Percentiles rank a stretch among this genome's conserved stretches.
Conservation (phyloP, 1,140 invertebrate genomes). For the Thaumatotibia leucotreta region DNA sequence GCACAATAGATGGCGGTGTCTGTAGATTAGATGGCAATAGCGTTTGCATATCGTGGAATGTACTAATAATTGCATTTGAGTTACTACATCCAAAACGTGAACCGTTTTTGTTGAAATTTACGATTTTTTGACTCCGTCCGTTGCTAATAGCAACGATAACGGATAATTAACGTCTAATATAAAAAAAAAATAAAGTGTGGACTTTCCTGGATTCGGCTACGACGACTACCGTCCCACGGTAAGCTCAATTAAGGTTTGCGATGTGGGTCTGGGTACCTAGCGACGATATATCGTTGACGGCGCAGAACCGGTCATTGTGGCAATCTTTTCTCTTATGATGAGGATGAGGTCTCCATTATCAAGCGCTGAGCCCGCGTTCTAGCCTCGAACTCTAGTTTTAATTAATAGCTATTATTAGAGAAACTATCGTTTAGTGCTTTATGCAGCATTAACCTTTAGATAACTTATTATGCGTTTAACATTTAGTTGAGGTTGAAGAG, state of each 20-base stretch:
- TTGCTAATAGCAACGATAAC: neutral
- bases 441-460: neutral
- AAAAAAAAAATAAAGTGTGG: too few species aligned
- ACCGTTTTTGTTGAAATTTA: slow-evolving; percentile 6
- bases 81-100: neutral
- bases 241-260: too few species aligned
- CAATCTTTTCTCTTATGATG: too few species aligned
- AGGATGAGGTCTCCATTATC: too few species aligned
- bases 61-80: neutral
- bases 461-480: neutral
- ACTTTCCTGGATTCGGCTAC: too few species aligned
- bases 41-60: neutral
- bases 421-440: neutral
- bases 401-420: neutral
- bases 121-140: neutral
- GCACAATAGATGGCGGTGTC: neutral
- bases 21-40: neutral
- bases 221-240: too few species aligned
- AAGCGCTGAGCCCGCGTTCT: too few species aligned
- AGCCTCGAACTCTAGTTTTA: too few species aligned
- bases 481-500: neutral
- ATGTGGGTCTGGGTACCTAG: too few species aligned
- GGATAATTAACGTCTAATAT: too few species aligned
- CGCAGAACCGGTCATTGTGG: too few species aligned
- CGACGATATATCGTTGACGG: too few species aligned